Conservation (phyloP, 2,113 vertebrate genomes). For the Cyprinodon tularosa region DNA sequence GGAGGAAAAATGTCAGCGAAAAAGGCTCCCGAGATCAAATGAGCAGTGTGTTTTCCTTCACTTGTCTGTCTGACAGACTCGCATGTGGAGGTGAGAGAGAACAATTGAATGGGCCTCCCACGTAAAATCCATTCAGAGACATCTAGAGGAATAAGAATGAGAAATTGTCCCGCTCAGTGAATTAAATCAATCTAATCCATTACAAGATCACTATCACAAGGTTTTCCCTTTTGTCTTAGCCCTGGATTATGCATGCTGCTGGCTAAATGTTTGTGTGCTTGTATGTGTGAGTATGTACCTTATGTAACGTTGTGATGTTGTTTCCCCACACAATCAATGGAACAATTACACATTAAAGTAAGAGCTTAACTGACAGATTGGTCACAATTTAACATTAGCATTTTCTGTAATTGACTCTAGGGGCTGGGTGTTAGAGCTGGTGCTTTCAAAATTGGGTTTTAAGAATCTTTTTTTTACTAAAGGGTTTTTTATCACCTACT, state of each 20-base stretch:
- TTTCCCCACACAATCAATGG: constrained; percentile 22
- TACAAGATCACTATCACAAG: constrained; percentile 67
- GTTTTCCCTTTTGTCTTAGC: constrained; percentile 58
- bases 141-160: constrained; percentile 71
- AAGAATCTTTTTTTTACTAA: background rate
- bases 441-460: constrained; percentile 3
- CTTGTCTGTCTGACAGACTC: constrained; percentile 39
- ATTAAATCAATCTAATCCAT: constrained; percentile 73
- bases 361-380: constrained; percentile 14
- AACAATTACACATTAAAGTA: constrained; percentile 32
- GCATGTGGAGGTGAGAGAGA: constrained; percentile 53
- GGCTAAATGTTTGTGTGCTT: constrained; percentile 8
- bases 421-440: background rate
- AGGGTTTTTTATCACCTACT: background rate
- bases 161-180: constrained; percentile 59
- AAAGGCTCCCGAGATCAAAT: constrained; percentile 56
- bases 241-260: constrained; percentile 50
- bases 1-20: constrained; percentile 54
- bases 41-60: constrained; percentile 43
- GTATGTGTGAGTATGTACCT: constrained; percentile 20
- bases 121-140: constrained; percentile 72
- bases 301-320: constrained; percentile 7
- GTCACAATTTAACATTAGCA: constrained; percentile 19
- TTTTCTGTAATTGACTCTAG: constrained; percentile 3
- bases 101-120: constrained; percentile 71